Base-by-base conservation (phyloP, 64 coral and sea anemone genomes). In the Catalaphyllia jardinei region DNA sequence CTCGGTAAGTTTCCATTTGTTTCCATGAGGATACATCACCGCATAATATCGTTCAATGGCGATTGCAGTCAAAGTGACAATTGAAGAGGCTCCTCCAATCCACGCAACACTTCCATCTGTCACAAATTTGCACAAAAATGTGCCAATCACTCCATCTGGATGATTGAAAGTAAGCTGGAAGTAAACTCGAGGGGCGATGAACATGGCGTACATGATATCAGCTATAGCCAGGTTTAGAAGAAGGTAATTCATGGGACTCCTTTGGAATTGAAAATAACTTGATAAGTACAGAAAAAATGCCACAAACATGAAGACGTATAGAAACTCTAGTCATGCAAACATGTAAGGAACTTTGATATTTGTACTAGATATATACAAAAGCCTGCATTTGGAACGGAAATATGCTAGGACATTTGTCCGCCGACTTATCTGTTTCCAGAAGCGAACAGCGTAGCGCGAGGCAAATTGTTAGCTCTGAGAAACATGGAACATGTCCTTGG, bases 71-170 rank as follows among this genome's bases (percentile, higher is more conserved):
- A 71, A 55, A n/a, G 31, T 71, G 3, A 63, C 65, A 30, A 86
- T 60, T 10, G 83, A 86, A 1, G 62, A 35, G 3, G 71, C 31
- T 22, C 62, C 83, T 46, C 83, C 83, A 11, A 86, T 86, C 83
- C 64, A 71, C 16, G 83, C 83, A 17, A 86, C 17, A 49, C 38
- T 86, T 46, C 30, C 31, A 71, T 38, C 30, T 20, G 62, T 86
- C 20, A 39, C n/a, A 33, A 86, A 18, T 25, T 39, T 67, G 62
- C 82, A 67, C 11, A 86, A 28, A 18, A 86, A 6, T 1, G 57
- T 27, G 10, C 80, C 80, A 29, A 29, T 83, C 20, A 22, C 29
- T 6, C 80, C 80, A 10, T 33, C 29, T 62, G 80, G 80, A 33
- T 83, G 80, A 19, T 63, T 14, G 4, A 62, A 83, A 25, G 25